These are phyloP conservation scores for Amblyopsis rosae DNA, from an alignment of 2,113 vertebrate genomes.

Conservation along the genomic window DNA sequence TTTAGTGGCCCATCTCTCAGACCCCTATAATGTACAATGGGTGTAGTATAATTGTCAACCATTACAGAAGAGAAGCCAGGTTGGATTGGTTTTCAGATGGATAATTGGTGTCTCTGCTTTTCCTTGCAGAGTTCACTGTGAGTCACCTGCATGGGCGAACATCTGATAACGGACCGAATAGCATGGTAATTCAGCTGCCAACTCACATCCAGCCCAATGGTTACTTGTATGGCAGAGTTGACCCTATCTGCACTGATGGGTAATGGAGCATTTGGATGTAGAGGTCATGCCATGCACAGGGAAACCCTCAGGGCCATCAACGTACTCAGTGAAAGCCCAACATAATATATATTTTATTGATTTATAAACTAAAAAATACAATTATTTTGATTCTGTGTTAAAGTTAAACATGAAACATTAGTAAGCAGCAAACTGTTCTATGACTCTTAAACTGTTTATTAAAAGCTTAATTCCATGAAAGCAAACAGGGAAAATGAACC, in stretches of 20 bases:
- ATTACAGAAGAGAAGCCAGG: conserved; percentile 30
- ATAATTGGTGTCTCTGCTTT: conserved; percentile 52
- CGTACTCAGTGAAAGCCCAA: too few species aligned
- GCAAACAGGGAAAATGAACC: too few species aligned
- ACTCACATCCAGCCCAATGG: conserved; percentile 28
- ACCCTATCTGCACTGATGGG: conserved; percentile 16
- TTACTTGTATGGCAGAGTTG: neutral
- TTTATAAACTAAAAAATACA: too few species aligned
- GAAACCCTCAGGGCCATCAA: conserved; percentile 17
- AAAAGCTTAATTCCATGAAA: too few species aligned
- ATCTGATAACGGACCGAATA: conserved; percentile 44
- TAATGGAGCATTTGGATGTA: conserved; percentile 29
- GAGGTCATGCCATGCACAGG: conserved; percentile 45
- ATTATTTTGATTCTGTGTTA: too few species aligned
- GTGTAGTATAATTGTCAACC: conserved; percentile 43
- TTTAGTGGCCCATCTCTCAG: conserved; percentile 6
- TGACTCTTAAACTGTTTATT: too few species aligned
- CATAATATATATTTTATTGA: too few species aligned
- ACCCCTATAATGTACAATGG: conserved; percentile 14
- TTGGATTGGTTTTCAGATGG: conserved; percentile 46
- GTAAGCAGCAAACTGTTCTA: too few species aligned
- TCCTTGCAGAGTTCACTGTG: conserved; percentile 35
- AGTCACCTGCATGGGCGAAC: conserved; percentile 59
- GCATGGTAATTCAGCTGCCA: conserved; percentile 59
- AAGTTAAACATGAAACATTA: too few species aligned